phyloP scores from a whole-genome alignment of 2,113 vertebrate genomes.

The Petrocephalus zakoni region DNA sequence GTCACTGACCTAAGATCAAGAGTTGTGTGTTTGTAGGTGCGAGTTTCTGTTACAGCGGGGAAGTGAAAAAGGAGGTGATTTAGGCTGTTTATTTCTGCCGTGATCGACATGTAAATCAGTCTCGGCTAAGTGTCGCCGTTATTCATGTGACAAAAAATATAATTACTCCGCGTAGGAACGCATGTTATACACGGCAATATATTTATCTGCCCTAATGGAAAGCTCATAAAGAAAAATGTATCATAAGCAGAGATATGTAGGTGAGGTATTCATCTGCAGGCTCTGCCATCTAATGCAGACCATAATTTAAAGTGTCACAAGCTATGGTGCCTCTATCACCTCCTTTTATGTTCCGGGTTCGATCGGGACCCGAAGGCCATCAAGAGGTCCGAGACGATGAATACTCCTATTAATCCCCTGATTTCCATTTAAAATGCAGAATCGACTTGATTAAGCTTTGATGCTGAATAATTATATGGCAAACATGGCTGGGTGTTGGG shows the following conservation, averaged over 20 bases:
- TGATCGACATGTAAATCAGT: not conserved
- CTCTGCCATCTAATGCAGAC: constrained; percentile 70
- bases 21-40: not conserved
- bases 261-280: constrained; percentile 58
- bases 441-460: constrained; percentile 99
- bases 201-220: not conserved
- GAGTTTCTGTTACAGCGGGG: not conserved
- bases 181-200: not conserved
- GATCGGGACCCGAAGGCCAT: constrained; percentile 96
- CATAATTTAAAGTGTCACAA: constrained; percentile 77
- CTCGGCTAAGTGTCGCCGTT: not conserved
- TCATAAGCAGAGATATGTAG: constrained; percentile 43
- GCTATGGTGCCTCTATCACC: constrained; percentile 71
- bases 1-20: not conserved
- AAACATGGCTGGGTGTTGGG: constrained; percentile 82
- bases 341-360: constrained; percentile 97
- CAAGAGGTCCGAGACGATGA: constrained; percentile 97
- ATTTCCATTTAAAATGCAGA: constrained; percentile 99
- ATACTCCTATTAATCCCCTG: constrained; percentile 98
- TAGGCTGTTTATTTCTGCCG: not conserved
- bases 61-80: not conserved
- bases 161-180: not conserved
- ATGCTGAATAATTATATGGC: constrained; percentile 97
- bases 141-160: not conserved
- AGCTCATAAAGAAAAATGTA: constrained; percentile 4